Evolutionary conservation across 2,113 vertebrate species (phyloP).

Genomic region (Megalops atlanticus): DNA sequence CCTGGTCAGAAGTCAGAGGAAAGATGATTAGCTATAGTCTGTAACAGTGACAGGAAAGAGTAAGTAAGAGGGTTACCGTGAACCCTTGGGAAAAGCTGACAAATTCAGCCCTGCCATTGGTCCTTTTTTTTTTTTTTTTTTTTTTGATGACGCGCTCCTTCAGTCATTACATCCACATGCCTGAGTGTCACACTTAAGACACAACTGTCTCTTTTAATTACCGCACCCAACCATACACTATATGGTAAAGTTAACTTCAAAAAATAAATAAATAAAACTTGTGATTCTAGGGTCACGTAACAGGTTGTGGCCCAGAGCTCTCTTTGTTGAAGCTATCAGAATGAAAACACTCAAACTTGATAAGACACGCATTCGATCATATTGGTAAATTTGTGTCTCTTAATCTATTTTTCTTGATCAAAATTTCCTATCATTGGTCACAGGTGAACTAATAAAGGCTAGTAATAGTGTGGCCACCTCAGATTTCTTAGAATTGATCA

Average conservation of each 20-base stretch:
- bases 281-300: not conserved
- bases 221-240: not conserved
- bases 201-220: slow-evolving; percentile 5
- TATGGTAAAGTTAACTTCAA: not conserved
- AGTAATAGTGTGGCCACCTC: not conserved
- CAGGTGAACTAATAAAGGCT: not conserved
- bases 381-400: not conserved
- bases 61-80: slow-evolving; percentile 20
- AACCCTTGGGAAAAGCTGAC: slow-evolving; percentile 2
- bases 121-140: no score
- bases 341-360: not conserved
- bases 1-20: slow-evolving; percentile 24
- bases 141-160: not conserved
- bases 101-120: slow-evolving; percentile 4
- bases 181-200: not conserved
- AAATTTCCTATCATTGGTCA: not conserved
- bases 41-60: slow-evolving; percentile 3
- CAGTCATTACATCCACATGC: not conserved
- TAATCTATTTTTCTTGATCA: not conserved
- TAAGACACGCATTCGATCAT: not conserved
- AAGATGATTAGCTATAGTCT: slow-evolving; percentile 23
- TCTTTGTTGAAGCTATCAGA: not conserved
- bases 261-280: not conserved
- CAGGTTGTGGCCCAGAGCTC: not conserved
- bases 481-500: not conserved